Evolutionary conservation across 2,113 vertebrate species (phyloP), one percentile per base, ranked within the genome.

Genomic region (Hassar affinis): DNA sequence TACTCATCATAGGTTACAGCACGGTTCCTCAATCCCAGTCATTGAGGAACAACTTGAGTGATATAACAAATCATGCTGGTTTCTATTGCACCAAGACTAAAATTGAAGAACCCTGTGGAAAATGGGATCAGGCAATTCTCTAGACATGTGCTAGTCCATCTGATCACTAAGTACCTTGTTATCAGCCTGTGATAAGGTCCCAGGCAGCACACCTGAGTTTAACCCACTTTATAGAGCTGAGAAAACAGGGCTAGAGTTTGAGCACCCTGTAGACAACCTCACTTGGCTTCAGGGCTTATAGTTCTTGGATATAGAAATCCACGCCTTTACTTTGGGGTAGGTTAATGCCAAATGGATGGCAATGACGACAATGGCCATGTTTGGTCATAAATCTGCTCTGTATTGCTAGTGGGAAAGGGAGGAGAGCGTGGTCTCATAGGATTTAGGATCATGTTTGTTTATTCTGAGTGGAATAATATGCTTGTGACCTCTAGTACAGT

Each of bases 381-480:
- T 92, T 93, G 93, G 91, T 88, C 90, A 91, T 88, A 90, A 85
- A 86, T 91, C 74, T 87, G 80, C 87, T 62, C 78, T 84, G 85
- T 57, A 68, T 85, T 35, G 77, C 35, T 80, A 88, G 86, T 87
- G 88, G 90, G 90, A 91, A 92, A 89, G 83, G 81, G 83, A 85
- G 75, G 77, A 86, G 85, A 75, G 78, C 83, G 72, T 52, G 17
- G 71, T 66, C 90, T 88, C 81, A 56, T 77, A 77, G 83, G 89
- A 92, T 88, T n/a, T 88, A 84, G 80, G 80, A 52, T 49, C 38
- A 54, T 86, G 89, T 93, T 92, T 91, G 90, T 91, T 90, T 92
- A 87, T 89, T 87, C 87, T 87, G 83, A 83, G 66, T 87, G 78
- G 86, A 90, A 91, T 91, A 89, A 91, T 88, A 84, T 84, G 87